Evolutionary conservation across 1,140 invertebrate species (phyloP), one percentile per base, ranked within the genome.

Genomic region (Drosophila grimshawi): DNA sequence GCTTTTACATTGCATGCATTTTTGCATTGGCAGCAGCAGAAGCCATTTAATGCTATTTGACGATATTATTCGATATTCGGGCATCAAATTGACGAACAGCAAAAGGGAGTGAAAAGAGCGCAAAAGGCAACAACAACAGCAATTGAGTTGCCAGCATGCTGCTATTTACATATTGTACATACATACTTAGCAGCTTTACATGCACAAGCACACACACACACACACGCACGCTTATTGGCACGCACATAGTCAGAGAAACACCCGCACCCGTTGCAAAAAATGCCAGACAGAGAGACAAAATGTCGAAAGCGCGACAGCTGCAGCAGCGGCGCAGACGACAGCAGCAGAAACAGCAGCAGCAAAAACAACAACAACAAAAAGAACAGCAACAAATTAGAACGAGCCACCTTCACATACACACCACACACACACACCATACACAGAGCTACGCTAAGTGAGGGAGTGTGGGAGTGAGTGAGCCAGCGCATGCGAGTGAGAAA

Each of bases 401-500:
- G 76, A 76, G 57, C 66, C 80, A 83, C 57, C 66, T 61, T 55
- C 72, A 39, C 39, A 51, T 35, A 7, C 11, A 65, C 64, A 64
- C 48, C 43, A 60, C 52, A 56, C 35, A 65, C 39, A 56, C n/a
- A 61, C 7, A 51, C 39, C 49, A 64, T 43, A 70, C 46, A 46
- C 48, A 46, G 11, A 57, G 37, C 32, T 41, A 66, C 39, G 55
- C 60, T 56, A 48, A 45, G n/a, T 53, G 33, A 27, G 35, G 29
- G 62, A 39, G 55, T 59, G 63, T 19, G 64, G 35, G 70, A 61
- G 71, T 46, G 63, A 79, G 64, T 62, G 61, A 68, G 83, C 64
- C 52, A 70, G 85, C 85, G 73, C 70, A 86, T 90, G 86, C 81
- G 81, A 85, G 78, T 69, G 75, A 85, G 82, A 85, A 81, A 81